Evolutionary conservation across 2,113 vertebrate genomes (phyloP), one percentile per base, ranked within the genome.

Genomic region (Bombycilla garrulus): DNA sequence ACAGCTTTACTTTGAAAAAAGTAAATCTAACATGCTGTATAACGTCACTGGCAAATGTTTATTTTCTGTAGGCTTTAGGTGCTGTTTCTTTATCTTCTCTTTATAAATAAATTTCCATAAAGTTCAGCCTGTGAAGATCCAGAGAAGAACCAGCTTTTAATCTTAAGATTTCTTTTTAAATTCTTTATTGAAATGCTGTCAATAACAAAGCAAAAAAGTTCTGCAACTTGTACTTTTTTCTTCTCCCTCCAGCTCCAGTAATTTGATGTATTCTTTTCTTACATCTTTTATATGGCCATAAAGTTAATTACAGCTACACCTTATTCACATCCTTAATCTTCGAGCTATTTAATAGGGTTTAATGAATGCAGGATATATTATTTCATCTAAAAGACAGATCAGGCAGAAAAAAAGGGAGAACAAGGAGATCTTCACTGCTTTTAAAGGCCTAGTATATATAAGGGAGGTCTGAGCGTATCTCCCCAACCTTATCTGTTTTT

Each of bases 401-500:
- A 54, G 48, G n/a, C 7, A 67, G 11, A 20, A 66, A 56, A 56
- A 73, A 42, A 11, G 14, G 11, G 28, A 88, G 10, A 87, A 45
- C 14, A 66, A 84, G 15, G 7, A 45, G 22, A 11, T 24, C 17
- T 62, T 56, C 22, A 45, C 11, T 57, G 23, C 26, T 81, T 83
- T 60, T 70, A 54, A 83, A 50, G 24, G 33, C 13, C 18, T 15
- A 33, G 11, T 5, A 38, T 3, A 31, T 33, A 12, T 18, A 11
- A 47, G 17, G 24, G 20, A 35, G 24, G 42, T 51, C 17, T 76
- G n/a, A 24, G 11, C 5, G 2, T 44, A 29, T 8, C 4, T 64
- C 6, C 2, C 12, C 22, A 14, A 4, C 1, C 11, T 15, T 4
- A 1, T 62, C 16, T 47, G 6, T 3, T 80, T 44, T 72, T 62